These are phyloP conservation scores for Prietella phreatophila DNA, from an alignment of 2,113 vertebrate genomes.

Conservation along the genomic window DNA sequence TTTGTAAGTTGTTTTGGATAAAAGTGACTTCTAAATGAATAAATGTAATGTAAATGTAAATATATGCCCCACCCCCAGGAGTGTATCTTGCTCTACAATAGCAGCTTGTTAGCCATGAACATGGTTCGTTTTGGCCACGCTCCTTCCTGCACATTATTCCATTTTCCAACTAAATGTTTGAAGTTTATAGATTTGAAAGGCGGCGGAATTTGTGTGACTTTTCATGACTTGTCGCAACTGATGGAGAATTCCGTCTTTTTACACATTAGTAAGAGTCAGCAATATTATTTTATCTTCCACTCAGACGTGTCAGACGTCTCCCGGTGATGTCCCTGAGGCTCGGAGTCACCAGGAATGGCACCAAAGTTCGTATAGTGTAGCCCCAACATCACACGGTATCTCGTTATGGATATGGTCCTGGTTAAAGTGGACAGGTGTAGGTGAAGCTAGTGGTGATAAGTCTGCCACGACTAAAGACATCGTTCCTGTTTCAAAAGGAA, in stretches of 20 bases:
- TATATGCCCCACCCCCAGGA: background rate
- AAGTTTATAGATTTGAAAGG: background rate
- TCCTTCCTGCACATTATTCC: background rate
- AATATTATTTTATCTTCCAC: background rate
- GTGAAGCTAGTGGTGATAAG: background rate
- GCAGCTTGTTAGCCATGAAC: background rate
- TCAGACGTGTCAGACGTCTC: background rate
- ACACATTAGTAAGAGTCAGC: background rate
- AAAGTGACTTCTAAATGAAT: too few species aligned
- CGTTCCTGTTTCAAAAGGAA: background rate
- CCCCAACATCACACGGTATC: background rate
- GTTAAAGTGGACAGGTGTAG: background rate
- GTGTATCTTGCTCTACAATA: background rate
- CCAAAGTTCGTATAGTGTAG: background rate
- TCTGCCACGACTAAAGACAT: background rate
- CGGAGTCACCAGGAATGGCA: too few species aligned
- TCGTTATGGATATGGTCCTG: background rate
- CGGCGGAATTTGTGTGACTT: background rate
- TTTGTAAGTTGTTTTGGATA: too few species aligned
- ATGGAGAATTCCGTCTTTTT: background rate
- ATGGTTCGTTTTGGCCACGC: too few species aligned
- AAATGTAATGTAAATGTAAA: too few species aligned
- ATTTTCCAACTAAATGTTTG: background rate
- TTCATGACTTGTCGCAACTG: background rate
- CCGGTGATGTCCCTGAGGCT: background rate